Evolutionary conservation across 2,888 invertebrate genomes (phyloP).

Genomic region (Ethmia dodecea): DNA sequence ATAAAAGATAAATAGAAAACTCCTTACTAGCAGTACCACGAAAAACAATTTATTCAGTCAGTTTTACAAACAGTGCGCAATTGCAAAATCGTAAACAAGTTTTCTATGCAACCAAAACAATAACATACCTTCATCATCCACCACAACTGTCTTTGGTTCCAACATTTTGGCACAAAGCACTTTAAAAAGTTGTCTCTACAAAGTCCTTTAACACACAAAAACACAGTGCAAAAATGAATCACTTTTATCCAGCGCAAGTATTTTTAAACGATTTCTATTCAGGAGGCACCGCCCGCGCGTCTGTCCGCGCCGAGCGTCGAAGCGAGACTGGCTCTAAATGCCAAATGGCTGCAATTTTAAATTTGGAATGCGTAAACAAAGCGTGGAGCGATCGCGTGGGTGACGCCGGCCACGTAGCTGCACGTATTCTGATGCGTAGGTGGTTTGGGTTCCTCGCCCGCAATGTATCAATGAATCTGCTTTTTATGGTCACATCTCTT

Average conservation of each 20-base stretch:
- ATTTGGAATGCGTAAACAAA: conserved; percentile 26
- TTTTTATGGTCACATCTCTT: too few species aligned
- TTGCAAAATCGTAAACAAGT: conserved; percentile 3
- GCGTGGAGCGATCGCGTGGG: conserved; percentile 23
- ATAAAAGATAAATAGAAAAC: too few species aligned
- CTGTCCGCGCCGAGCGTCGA: conserved; percentile 34
- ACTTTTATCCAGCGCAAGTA: conserved; percentile 15
- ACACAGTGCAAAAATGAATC: conserved; percentile 3
- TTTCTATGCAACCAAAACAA: conserved; percentile 14
- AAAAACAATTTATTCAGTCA: too few species aligned
- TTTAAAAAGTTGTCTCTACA: too few species aligned
- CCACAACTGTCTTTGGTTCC: conserved; percentile 34
- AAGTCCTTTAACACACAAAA: conserved; percentile 1
- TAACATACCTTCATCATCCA: conserved; percentile 41
- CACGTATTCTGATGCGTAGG: conserved; percentile 1
- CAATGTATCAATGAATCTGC: too few species aligned
- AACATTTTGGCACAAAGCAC: conserved; percentile 33
- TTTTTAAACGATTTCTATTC: conserved; percentile 10
- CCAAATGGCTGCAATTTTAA: too few species aligned
- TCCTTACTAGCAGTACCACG: too few species aligned
- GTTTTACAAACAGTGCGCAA: too few species aligned
- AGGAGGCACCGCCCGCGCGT: conserved; percentile 26
- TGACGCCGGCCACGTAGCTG: conserved; percentile 13
- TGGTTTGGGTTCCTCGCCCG: too few species aligned
- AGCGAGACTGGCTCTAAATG: conserved; percentile 34